Evolutionary conservation across 1,140 invertebrate species (phyloP).

Genomic region (Aphis craccivora): DNA sequence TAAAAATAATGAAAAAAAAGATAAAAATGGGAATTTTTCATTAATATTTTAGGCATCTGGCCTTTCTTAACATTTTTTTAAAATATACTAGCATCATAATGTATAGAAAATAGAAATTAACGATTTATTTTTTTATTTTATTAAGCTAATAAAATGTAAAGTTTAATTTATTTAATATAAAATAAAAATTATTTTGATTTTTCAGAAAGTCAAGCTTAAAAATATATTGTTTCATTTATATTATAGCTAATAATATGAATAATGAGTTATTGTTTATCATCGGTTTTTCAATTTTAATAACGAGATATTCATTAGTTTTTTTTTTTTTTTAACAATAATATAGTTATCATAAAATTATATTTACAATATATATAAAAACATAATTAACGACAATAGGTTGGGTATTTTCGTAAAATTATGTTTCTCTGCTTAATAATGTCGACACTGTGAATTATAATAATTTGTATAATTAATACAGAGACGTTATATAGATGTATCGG

Average conservation of each 20-base stretch:
- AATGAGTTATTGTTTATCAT: background rate
- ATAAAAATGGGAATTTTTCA: background rate
- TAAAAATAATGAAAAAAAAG: background rate
- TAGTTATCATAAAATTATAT: background rate
- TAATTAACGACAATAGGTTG: background rate
- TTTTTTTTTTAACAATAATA: background rate
- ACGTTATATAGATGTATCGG: background rate
- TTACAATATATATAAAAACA: background rate
- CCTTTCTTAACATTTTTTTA: background rate
- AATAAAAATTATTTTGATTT: background rate
- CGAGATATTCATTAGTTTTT: background rate
- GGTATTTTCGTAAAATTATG: background rate
- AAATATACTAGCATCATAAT: background rate
- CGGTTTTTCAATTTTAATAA: background rate
- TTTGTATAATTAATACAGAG: background rate
- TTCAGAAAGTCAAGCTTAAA: background rate
- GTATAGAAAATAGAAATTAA: background rate
- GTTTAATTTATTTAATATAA: background rate
- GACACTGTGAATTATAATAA: background rate
- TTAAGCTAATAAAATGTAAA: background rate
- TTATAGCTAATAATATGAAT: background rate
- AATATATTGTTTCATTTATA: background rate
- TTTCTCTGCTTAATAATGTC: background rate
- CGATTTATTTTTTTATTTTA: background rate
- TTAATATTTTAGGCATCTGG: background rate